Base-by-base conservation (phyloP, 1,140 invertebrate species). In the Lithobius niger region DNA sequence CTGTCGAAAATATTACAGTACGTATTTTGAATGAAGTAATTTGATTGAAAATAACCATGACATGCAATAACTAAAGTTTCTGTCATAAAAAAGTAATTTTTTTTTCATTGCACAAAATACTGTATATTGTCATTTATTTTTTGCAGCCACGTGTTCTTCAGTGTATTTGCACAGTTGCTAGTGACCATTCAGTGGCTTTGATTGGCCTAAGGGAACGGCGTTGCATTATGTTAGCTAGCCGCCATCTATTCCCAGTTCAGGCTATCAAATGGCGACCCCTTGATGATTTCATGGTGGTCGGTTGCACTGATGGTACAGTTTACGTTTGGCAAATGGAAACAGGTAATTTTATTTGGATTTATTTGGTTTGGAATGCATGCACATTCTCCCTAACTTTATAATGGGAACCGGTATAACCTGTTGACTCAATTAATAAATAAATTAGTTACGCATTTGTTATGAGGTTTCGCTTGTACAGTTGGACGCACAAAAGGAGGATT, bases 291-390 rank as follows among this genome's bases (percentile, higher is more conserved):
- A 89, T 99, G 78, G 86, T 99, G 59, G 88, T 98, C 18, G 89
- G 89, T n/a, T 97, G 93, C 68, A 86, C 89, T 13, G 95, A 99
- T 75, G 93, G 94, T 16, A 92, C 91, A 3, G 92, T 97, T 10
- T 97, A 97, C 69, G 91, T 98, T 1, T 99, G 96, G 96, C 94
- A 99, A 77, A 98, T 99, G 93, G 96, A 99, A 74, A 99, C 95
- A 44, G 94, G 82, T 80, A 59, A 62, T 60, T 55, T 16, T 36
- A n/a, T n/a, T n/a, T n/a, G n/a, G n/a, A n/a, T n/a, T n/a, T n/a
- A n/a, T n/a, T n/a, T n/a, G n/a, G n/a, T n/a, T n/a, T n/a, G n/a
- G n/a, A n/a, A n/a, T n/a, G n/a, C n/a, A n/a, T n/a, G n/a, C n/a
- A n/a, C n/a, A n/a, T n/a, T n/a, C n/a, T n/a, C n/a, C n/a, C n/a